A percentile compares a stretch with the other conserved stretches of the same genome.
phyloP scores from a whole-genome alignment of 2,888 invertebrate species.

The Ormyrus pomaceus region DNA sequence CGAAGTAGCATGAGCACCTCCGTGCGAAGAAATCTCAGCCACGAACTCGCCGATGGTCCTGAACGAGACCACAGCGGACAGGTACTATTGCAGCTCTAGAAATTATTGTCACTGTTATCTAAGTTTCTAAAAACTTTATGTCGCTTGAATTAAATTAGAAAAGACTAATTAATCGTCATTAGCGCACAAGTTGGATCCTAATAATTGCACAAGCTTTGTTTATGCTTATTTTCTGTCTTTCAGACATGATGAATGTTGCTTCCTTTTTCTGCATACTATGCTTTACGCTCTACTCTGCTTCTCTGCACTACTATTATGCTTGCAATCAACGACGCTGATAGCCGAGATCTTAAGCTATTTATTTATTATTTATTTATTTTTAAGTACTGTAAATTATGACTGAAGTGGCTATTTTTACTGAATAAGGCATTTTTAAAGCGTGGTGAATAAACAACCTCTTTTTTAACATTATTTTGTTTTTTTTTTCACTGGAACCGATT shows the following conservation, averaged over 20 bases:
- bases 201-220: constrained; percentile 16
- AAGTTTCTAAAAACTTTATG: neutral
- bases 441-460: constrained; percentile 28
- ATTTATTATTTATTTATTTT: constrained; percentile 42
- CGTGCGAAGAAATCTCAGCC: constrained; percentile 61
- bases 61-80: constrained; percentile 69
- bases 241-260: constrained; percentile 63
- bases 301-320: constrained; percentile 58
- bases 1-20: constrained; percentile 56
- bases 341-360: constrained; percentile 36
- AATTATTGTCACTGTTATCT: too few relatives aligned
- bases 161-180: neutral
- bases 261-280: constrained; percentile 56
- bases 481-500: neutral
- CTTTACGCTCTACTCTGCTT: constrained; percentile 60
- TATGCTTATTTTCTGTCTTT: constrained; percentile 63
- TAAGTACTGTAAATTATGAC: neutral
- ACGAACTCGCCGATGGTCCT: constrained; percentile 64
- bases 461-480: constrained; percentile 23
- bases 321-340: constrained; percentile 59
- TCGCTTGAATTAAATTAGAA: neutral
- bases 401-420: constrained; percentile 5
- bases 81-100: constrained; percentile 60
- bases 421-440: constrained; percentile 1
- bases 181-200: constrained; percentile 25